Percentiles rank a stretch among this genome's conserved stretches.
Conservation (phyloP, 2,113 vertebrate species). For the Steatornis caripensis region DNA sequence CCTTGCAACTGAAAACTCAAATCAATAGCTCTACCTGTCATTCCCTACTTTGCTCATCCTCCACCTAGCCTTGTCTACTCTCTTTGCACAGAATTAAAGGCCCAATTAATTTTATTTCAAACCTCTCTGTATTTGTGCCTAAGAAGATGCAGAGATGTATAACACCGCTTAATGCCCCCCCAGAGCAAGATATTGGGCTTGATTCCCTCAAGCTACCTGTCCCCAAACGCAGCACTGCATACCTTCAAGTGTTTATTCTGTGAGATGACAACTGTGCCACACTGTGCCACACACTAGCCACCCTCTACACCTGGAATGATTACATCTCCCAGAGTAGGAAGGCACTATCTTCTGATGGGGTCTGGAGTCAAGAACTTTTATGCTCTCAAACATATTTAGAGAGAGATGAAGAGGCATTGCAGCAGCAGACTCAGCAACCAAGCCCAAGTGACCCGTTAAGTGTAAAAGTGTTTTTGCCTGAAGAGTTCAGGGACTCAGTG, state of each 20-base stretch:
- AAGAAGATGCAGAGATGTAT: background rate
- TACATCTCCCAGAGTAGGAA: background rate
- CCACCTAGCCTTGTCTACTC: background rate
- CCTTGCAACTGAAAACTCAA: background rate
- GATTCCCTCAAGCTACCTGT: background rate
- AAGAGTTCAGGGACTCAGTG: background rate
- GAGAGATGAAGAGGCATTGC: background rate
- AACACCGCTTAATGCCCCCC: background rate
- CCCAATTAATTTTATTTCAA: background rate
- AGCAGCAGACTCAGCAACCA: background rate
- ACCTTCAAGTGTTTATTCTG: background rate
- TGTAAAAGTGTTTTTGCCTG: background rate
- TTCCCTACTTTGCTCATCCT: background rate
- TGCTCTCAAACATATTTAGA: background rate
- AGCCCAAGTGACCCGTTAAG: background rate
- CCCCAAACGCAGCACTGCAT: background rate
- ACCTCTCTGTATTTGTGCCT: background rate
- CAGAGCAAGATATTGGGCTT: background rate
- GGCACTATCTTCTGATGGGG: background rate
- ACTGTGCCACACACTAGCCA: background rate
- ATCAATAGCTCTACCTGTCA: background rate
- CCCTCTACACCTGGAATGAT: background rate
- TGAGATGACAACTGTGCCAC: background rate
- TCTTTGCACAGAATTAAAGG: background rate
- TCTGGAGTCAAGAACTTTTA: background rate